Percentiles rank a stretch among this genome's conserved stretches.
Conservation (phyloP, 2,113 vertebrate species). For the Willisornis vidua region DNA sequence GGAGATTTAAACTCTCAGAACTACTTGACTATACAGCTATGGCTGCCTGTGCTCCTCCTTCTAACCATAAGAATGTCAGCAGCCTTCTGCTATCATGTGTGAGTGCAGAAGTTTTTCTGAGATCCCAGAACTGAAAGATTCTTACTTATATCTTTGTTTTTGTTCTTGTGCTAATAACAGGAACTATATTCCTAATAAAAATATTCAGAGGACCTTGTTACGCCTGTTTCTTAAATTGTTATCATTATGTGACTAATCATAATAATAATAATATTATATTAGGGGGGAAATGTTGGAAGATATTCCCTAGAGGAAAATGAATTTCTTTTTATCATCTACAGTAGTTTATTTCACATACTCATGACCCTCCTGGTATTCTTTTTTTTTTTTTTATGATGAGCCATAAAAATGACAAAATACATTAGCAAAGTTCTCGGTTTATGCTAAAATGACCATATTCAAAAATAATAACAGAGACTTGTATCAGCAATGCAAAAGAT, state of each 20-base stretch:
- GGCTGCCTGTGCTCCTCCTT: not conserved
- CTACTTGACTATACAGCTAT: not conserved
- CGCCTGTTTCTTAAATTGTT: constrained; percentile 34
- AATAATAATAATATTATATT: constrained; percentile 67
- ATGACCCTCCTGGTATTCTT: constrained; percentile 70
- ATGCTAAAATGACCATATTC: constrained; percentile 85
- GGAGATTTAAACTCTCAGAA: not conserved
- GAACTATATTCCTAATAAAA: constrained; percentile 44
- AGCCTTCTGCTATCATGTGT: not conserved
- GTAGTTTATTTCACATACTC: constrained; percentile 82
- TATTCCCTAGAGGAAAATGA: constrained; percentile 76
- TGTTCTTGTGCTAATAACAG: constrained; percentile 20
- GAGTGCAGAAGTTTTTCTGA: not conserved
- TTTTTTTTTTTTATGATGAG: constrained; percentile 75
- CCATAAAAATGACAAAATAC: constrained; percentile 84
- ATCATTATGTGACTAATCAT: constrained; percentile 68
- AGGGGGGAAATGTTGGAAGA: constrained; percentile 63
- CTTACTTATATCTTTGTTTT: constrained; percentile 35
- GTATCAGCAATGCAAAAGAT: constrained; percentile 87
- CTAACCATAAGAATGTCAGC: fast-evolving
- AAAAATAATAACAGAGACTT: constrained; percentile 87
- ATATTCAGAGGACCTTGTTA: constrained; percentile 40
- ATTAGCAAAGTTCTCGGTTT: constrained; percentile 83
- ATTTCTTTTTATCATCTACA: constrained; percentile 78
- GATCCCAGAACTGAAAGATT: not conserved